phyloP scores from a whole-genome alignment of 2,888 invertebrate species.

The Lymantria monacha region DNA sequence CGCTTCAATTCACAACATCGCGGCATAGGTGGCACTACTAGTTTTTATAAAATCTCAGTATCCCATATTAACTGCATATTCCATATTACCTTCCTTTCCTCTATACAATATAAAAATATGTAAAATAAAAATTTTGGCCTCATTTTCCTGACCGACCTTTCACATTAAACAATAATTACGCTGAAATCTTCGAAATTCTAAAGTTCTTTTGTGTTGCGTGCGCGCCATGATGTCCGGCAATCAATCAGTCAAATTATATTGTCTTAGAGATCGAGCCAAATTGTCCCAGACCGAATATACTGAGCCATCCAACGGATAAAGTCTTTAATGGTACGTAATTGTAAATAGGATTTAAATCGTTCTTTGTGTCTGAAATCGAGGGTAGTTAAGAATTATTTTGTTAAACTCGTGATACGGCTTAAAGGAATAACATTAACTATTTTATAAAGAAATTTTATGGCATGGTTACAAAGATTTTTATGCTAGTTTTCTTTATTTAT shows the following conservation, averaged over 20 bases:
- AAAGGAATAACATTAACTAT: too few relatives aligned
- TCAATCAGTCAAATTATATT: conserved; percentile 80
- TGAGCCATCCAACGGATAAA: conserved; percentile 37
- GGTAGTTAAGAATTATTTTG: background rate
- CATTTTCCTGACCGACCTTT: conserved; percentile 6
- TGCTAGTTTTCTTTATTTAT: too few relatives aligned
- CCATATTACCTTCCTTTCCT: too few relatives aligned
- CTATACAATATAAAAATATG: too few relatives aligned
- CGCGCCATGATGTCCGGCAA: conserved; percentile 39
- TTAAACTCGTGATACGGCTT: background rate
- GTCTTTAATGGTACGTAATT: conserved; percentile 46
- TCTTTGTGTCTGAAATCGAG: conserved; percentile 2
- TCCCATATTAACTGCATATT: too few relatives aligned
- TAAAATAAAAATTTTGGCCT: background rate
- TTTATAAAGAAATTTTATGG: too few relatives aligned
- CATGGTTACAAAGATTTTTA: too few relatives aligned
- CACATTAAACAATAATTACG: conserved; percentile 32
- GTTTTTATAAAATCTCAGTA: too few relatives aligned
- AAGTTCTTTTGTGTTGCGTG: conserved; percentile 33
- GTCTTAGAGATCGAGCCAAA: conserved; percentile 69
- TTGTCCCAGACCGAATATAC: conserved; percentile 50
- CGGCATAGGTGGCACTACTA: too few relatives aligned
- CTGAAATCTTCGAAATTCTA: conserved; percentile 34
- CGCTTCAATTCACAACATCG: too few relatives aligned
- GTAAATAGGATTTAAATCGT: conserved; percentile 34